These are phyloP conservation scores for Spongilla lacustris DNA, from an alignment of 37 sponge, comb jelly and placozoan species.

Conservation along the genomic window DNA sequence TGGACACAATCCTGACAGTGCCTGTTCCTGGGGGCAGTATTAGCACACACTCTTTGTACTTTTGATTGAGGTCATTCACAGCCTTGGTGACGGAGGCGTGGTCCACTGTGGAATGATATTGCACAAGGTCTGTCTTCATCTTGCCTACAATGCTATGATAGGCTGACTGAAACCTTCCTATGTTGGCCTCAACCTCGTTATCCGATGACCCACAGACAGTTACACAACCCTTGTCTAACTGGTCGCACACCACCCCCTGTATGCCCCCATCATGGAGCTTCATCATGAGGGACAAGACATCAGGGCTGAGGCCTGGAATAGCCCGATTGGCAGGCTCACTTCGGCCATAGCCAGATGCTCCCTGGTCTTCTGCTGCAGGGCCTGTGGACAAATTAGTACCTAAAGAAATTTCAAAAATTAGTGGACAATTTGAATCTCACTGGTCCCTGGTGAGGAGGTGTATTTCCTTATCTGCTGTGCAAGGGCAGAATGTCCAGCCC, in stretches of 20 bases:
- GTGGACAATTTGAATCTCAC: background rate
- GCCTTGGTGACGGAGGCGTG: background rate
- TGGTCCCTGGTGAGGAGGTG: background rate
- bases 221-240: background rate
- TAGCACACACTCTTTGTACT: conserved; percentile 22
- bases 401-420: background rate
- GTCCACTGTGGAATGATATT: background rate
- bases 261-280: conserved; percentile 16
- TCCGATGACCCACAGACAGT: background rate
- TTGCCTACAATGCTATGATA: conserved; percentile 2
- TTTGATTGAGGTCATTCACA: background rate
- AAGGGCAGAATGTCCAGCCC: background rate
- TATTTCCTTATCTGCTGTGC: background rate
- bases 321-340: background rate
- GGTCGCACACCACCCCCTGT: conserved; percentile 3
- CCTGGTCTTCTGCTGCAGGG: background rate
- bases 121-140: background rate
- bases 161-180: conserved; percentile 5
- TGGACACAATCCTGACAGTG: conserved; percentile 23
- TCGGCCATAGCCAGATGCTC: background rate
- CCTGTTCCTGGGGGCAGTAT: background rate
- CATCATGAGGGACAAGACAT: background rate
- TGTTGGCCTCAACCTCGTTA: background rate
- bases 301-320: conserved; percentile 3
- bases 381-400: too few species aligned